These are phyloP conservation scores for Vulpes lagopus DNA, from an alignment of 2,113 vertebrate species.

Conservation along the genomic window DNA sequence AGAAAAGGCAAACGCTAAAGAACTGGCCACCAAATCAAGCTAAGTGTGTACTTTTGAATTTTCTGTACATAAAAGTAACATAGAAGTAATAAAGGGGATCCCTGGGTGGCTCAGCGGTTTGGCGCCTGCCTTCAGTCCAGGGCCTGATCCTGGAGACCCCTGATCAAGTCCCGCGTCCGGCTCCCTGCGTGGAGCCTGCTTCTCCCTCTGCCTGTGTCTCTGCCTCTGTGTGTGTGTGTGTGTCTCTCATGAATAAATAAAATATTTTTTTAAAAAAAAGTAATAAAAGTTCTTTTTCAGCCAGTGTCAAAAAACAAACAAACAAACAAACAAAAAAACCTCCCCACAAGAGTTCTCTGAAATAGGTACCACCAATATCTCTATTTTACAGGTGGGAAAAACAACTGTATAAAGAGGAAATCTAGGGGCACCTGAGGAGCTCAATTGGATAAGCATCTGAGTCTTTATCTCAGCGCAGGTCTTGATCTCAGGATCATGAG, in stretches of 20 bases:
- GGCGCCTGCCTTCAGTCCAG: no score
- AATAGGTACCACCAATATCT: neutral
- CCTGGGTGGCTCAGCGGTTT: no score
- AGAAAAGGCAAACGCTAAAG: neutral
- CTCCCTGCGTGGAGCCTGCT: no score
- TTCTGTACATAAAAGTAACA: neutral
- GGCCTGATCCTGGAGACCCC: no score
- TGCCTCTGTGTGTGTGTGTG: no score
- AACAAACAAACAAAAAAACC: neutral
- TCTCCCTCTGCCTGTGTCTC: no score
- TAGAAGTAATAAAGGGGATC: neutral
- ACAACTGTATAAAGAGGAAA: neutral
- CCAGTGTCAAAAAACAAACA: neutral
- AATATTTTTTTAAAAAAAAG: no score
- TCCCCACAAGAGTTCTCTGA: slow-evolving; percentile 12
- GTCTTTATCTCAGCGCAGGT: neutral
- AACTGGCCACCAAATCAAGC: neutral
- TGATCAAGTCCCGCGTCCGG: no score
- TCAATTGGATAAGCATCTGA: neutral
- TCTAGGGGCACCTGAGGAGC: neutral
- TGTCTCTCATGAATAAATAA: no score
- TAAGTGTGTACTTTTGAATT: neutral
- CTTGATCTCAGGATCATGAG: neutral
- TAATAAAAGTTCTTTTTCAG: neutral
- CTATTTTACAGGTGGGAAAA: slow-evolving; percentile 22